Conservation (phyloP, 2,113 vertebrate genomes). For the Benitochromis conjunctus region DNA sequence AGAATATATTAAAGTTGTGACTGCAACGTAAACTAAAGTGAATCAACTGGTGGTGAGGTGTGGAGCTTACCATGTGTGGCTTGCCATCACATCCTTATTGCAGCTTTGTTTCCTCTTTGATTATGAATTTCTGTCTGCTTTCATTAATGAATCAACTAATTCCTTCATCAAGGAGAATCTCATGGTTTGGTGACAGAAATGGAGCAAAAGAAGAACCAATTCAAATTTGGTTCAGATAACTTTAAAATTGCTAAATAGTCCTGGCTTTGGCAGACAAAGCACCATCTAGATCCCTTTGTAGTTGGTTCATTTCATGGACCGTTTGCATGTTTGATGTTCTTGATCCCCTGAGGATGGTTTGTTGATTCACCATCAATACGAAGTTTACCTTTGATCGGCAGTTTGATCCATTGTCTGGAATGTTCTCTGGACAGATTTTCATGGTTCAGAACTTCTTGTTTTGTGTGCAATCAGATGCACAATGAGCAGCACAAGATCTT, state of each 20-base stretch:
- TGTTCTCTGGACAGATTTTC: background rate
- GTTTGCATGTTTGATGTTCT: background rate
- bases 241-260: background rate
- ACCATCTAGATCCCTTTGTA: background rate
- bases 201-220: background rate
- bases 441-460: background rate
- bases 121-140: background rate
- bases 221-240: background rate
- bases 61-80: too few species aligned
- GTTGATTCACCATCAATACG: background rate
- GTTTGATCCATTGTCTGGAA: background rate
- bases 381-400: background rate
- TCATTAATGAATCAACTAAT: background rate
- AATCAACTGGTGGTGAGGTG: too few species aligned
- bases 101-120: background rate
- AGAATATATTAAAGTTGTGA: too few species aligned
- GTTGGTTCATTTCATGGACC: background rate
- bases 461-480: background rate
- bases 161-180: background rate
- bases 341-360: background rate
- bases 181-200: background rate
- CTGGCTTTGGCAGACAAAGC: background rate
- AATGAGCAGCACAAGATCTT: background rate
- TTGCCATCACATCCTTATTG: too few species aligned
- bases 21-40: too few species aligned